These are phyloP conservation scores for Pteromalus puparum DNA, from an alignment of 1,140 invertebrate species.

Conservation along the genomic window DNA sequence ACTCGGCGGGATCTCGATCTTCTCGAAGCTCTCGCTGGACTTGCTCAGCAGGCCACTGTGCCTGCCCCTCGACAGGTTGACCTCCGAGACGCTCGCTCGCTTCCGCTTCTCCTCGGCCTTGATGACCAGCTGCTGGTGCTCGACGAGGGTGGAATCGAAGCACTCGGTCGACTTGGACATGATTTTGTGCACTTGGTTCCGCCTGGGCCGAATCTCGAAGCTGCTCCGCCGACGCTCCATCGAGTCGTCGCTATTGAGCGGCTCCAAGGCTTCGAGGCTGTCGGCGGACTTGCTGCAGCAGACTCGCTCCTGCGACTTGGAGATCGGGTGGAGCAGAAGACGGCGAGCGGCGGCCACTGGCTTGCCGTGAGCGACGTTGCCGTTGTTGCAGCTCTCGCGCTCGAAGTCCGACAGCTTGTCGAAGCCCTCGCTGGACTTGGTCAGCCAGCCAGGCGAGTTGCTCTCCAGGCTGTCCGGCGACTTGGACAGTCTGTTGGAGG, in stretches of 20 bases:
- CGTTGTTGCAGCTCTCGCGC: neutral
- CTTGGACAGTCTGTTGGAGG: slow-evolving; percentile 63
- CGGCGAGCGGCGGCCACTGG: slow-evolving; percentile 59
- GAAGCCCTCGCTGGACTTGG: slow-evolving; percentile 68
- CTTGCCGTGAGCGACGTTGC: slow-evolving; percentile 28
- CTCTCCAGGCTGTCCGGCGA: slow-evolving; percentile 70
- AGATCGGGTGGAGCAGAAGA: slow-evolving; percentile 54
- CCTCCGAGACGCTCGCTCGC: slow-evolving; percentile 67
- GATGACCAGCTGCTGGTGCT: slow-evolving; percentile 6
- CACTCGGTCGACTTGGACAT: slow-evolving; percentile 72
- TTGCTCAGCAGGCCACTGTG: slow-evolving; percentile 51
- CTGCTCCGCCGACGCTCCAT: slow-evolving; percentile 67
- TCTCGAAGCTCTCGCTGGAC: slow-evolving; percentile 67
- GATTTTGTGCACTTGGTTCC: slow-evolving; percentile 53
- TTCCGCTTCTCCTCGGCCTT: slow-evolving; percentile 62
- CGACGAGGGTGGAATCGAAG: slow-evolving; percentile 64
- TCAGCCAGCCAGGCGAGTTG: slow-evolving; percentile 58
- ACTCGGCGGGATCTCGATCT: slow-evolving; percentile 53
- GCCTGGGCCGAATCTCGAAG: slow-evolving; percentile 61
- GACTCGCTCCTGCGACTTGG: slow-evolving; percentile 64
- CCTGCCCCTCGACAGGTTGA: slow-evolving; percentile 60
- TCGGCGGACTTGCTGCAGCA: slow-evolving; percentile 66
- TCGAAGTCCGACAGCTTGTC: slow-evolving; percentile 63
- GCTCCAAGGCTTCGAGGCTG: slow-evolving; percentile 65
- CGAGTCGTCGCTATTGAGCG: slow-evolving; percentile 63